These are phyloP conservation scores for Zaprionus gabonicus DNA, from an alignment of 1,140 invertebrate species.

Conservation along the genomic window DNA sequence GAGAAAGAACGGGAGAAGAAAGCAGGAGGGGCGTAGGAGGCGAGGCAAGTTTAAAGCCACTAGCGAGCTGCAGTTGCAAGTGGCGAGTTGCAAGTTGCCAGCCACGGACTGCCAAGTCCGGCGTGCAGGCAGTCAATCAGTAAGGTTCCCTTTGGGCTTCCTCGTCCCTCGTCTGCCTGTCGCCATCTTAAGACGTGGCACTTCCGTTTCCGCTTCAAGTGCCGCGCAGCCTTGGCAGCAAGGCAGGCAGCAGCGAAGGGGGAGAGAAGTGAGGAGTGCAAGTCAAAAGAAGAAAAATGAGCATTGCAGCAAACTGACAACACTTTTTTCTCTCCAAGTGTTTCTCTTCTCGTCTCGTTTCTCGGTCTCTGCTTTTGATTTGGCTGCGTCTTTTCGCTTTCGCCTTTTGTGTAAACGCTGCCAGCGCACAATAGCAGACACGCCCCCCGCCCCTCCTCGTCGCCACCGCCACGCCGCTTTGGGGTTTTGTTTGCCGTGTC, in stretches of 20 bases:
- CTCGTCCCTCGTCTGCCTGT: conserved; percentile 28
- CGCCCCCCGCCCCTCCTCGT: no score
- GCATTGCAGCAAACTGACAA: conserved; percentile 73
- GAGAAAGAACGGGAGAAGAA: not conserved
- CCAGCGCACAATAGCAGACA: conserved; percentile 32
- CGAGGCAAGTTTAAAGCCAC: conserved; percentile 41
- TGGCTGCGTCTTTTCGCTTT: conserved; percentile 25
- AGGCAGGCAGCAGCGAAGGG: not conserved
- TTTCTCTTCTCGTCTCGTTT: conserved; percentile 27
- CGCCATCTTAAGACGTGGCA: conserved; percentile 71
- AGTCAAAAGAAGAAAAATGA: conserved; percentile 55
- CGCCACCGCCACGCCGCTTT: not conserved
- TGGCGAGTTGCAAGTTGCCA: conserved; percentile 32
- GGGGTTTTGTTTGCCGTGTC: conserved; percentile 57
- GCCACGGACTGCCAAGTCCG: conserved; percentile 42
- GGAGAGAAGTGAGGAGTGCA: not conserved
- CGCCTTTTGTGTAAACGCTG: conserved; percentile 24
- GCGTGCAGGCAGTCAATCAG: conserved; percentile 40
- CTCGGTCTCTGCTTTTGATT: conserved; percentile 51
- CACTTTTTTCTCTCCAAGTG: conserved; percentile 40
- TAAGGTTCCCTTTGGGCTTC: conserved; percentile 8
- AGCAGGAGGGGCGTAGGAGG: not conserved
- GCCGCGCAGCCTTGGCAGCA: conserved; percentile 15
- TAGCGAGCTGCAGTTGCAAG: conserved; percentile 34
- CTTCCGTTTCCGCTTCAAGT: conserved; percentile 76